A percentile compares a stretch with the other conserved stretches of the same genome.
phyloP scores from a whole-genome alignment of 2,113 vertebrate species.

The Sarotherodon lohbergeri region DNA sequence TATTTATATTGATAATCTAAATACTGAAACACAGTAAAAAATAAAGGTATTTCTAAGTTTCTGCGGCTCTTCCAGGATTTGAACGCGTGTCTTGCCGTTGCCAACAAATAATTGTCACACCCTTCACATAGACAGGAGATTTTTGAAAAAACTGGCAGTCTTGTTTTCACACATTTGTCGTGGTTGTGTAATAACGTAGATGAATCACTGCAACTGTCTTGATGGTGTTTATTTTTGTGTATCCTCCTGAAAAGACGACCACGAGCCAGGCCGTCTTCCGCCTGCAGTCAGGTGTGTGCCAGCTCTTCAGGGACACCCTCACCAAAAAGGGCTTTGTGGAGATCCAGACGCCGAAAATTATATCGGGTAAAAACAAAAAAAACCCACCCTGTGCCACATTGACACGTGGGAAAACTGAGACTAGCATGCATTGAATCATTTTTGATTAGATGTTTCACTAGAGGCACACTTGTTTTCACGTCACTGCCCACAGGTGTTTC shows the following conservation, averaged over 20 bases:
- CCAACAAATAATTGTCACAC: background rate
- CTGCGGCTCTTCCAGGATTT: background rate
- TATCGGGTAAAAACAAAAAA: slow-evolving; percentile 80
- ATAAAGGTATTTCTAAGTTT: background rate
- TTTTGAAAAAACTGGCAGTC: background rate
- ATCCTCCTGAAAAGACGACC: slow-evolving; percentile 78
- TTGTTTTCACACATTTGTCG: slow-evolving; percentile 16
- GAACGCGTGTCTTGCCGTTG: background rate
- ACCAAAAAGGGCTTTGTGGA: slow-evolving; percentile 92
- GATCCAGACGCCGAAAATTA: slow-evolving; percentile 98
- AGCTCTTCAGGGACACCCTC: slow-evolving; percentile 93
- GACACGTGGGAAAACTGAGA: background rate
- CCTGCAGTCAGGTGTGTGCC: slow-evolving; percentile 91
- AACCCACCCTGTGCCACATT: background rate
- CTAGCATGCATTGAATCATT: background rate
- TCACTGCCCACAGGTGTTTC: background rate
- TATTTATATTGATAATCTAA: slow-evolving; percentile 3
- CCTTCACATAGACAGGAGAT: background rate
- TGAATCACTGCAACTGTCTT: background rate
- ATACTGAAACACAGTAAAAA: background rate
- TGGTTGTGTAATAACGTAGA: slow-evolving; percentile 16
- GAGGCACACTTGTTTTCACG: background rate
- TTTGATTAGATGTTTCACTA: background rate
- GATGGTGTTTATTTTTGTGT: slow-evolving; percentile 3
- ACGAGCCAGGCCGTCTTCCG: slow-evolving; percentile 93